Evolutionary conservation across 2,888 invertebrate species (phyloP), one percentile per base, ranked within the genome.

Genomic region (Brenthis daphne): DNA sequence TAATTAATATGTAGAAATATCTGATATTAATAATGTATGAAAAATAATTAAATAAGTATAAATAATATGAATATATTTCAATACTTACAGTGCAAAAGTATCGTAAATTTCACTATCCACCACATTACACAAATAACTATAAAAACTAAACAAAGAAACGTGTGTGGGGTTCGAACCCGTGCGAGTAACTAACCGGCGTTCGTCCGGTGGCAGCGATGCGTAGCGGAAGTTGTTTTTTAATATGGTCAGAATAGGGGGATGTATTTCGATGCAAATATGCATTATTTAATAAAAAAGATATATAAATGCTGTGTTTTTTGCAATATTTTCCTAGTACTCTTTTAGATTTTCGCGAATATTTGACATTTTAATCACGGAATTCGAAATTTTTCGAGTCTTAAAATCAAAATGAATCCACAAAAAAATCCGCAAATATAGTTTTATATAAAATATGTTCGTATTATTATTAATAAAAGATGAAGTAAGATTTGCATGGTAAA

Each of bases 141-240:
- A 43, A 43, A 58, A 56, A 55, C 13, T 37, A 57, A 61, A 48
- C 33, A 29, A 57, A n/a, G 78, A 77, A 79, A 85, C 90, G 91
- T 92, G 91, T 91, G 90, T 86, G 89, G 90, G 89, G 90, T 89
- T 89, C 85, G 83, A 88, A 86, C 81, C 87, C 85, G 83, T 82
- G 79, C 73, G 79, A 77, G 82, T 79, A 83, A 92, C 91, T 92
- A 90, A 90, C 89, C 87, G 88, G 88, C 89, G 89, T 88, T 82
- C 88, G 88, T 86, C 88, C 90, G 89, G 86, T 82, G 76, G 80
- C 82, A 86, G 76, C 88, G 78, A 79, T 89, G 85, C 91, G 87
- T 89, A 84, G 89, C 91, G 88, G 88, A 88, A 89, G 70, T 69
- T 64, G 63, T 48, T 66, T 56, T 66, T 68, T 64, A 43, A 58